phyloP scores from a whole-genome alignment of 2,113 vertebrate species.

The Macrotis lagotis region DNA sequence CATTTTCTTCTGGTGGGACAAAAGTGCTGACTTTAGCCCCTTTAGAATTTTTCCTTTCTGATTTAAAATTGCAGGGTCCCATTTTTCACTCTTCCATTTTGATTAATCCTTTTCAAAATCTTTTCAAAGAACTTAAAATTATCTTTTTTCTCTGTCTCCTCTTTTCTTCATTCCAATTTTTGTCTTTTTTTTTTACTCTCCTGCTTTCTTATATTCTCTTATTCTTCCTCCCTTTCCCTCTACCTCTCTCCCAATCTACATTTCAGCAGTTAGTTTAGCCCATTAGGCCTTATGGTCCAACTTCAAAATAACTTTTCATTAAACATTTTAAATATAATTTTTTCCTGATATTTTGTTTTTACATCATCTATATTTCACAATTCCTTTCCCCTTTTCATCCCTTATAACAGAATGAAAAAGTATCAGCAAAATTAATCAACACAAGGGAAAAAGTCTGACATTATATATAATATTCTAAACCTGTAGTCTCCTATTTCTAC shows the following conservation, averaged over 20 bases:
- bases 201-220: not conserved
- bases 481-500: not conserved
- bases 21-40: not conserved
- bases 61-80: not conserved
- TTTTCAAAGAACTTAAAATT: not conserved
- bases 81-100: not conserved
- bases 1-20: not conserved
- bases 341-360: not conserved
- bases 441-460: not conserved
- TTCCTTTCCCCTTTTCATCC: not conserved
- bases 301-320: constrained; percentile 31
- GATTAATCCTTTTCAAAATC: constrained; percentile 9
- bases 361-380: not conserved
- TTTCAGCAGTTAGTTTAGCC: constrained; percentile 12
- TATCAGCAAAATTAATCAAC: not conserved
- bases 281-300: constrained; percentile 1
- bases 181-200: not conserved
- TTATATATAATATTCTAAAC: not conserved
- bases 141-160: constrained; percentile 23
- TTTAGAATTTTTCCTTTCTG: not conserved
- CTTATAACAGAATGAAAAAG: not conserved
- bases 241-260: not conserved
- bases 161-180: not conserved
- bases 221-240: not conserved
- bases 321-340: not conserved